Conservation (phyloP, 30 jellyfish, hydroid and myxozoan genomes). For the Aurelia coerulea region DNA sequence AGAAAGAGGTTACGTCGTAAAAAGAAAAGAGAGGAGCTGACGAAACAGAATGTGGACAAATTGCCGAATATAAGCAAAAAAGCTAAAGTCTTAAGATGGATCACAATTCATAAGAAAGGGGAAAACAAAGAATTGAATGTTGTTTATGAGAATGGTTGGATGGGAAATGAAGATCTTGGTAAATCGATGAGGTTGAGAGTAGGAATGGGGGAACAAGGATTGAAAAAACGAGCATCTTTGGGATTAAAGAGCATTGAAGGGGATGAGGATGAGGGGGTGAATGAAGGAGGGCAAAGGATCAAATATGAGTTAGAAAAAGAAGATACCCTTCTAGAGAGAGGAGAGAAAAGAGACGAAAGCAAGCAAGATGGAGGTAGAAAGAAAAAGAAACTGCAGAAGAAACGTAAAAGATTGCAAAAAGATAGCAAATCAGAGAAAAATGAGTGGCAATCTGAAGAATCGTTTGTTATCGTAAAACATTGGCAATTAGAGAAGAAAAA, state of each 20-base stretch:
- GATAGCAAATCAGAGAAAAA: neutral
- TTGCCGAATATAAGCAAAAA: conserved; percentile 58
- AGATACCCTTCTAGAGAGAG: neutral
- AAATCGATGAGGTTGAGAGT: conserved; percentile 6
- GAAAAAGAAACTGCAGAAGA: neutral
- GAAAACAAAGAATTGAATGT: neutral
- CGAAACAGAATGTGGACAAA: conserved; percentile 35
- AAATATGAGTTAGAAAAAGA: neutral
- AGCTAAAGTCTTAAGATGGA: conserved; percentile 54
- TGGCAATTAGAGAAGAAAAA: conserved; percentile 17
- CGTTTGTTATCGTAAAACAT: conserved; percentile 39
- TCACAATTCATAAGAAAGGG: conserved; percentile 15
- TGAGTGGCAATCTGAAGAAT: conserved; percentile 45
- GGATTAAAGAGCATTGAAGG: neutral
- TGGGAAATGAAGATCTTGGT: conserved; percentile 1
- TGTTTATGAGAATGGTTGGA: conserved; percentile 57
- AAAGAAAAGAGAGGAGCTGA: conserved; percentile 27
- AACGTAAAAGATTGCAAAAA: neutral
- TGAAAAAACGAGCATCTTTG: neutral
- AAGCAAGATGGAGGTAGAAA: neutral
- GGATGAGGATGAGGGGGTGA: neutral
- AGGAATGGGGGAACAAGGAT: neutral
- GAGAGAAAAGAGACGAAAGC: neutral
- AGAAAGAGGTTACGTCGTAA: conserved; percentile 20
- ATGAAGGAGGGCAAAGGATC: neutral